Percentiles rank a stretch among this genome's conserved stretches.
phyloP scores from a whole-genome alignment of 2,113 vertebrate species.

The Sylvia atricapilla region DNA sequence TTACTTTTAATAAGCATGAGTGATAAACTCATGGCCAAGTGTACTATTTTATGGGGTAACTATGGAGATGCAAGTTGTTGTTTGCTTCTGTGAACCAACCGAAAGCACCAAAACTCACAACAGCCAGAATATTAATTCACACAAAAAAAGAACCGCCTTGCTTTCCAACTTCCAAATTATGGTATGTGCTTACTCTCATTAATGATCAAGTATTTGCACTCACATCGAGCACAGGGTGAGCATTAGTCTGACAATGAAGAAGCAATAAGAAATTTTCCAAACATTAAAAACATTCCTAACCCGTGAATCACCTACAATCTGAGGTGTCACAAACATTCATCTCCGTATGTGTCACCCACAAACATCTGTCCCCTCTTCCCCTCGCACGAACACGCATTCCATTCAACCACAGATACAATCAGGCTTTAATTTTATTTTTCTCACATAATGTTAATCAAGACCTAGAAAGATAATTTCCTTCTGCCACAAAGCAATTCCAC shows the following conservation, averaged over 20 bases:
- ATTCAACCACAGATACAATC: conserved; percentile 68
- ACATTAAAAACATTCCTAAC: conserved; percentile 35
- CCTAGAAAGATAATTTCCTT: conserved; percentile 83
- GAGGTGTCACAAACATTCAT: conserved; percentile 28
- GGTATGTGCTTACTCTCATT: background rate
- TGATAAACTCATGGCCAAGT: background rate
- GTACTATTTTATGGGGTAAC: background rate
- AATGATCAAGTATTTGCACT: background rate
- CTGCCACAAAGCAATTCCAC: conserved; percentile 87
- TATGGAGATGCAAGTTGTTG: background rate
- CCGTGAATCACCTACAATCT: conserved; percentile 7
- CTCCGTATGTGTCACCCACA: background rate
- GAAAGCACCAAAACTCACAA: background rate
- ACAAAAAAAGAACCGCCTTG: background rate
- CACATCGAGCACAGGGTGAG: background rate
- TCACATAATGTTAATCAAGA: conserved; percentile 80
- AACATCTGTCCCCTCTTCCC: conserved; percentile 56
- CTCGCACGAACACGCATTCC: conserved; percentile 30
- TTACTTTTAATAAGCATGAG: background rate
- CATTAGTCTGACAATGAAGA: background rate
- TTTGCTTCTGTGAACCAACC: background rate
- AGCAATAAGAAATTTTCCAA: conserved; percentile 10
- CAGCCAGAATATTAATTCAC: background rate
- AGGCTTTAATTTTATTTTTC: conserved; percentile 77
- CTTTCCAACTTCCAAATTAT: background rate